A percentile compares a stretch with the other conserved stretches of the same genome.
These are phyloP conservation scores for Mionectes macconnelli DNA, from an alignment of 2,113 vertebrate species.

Conservation along the genomic window DNA sequence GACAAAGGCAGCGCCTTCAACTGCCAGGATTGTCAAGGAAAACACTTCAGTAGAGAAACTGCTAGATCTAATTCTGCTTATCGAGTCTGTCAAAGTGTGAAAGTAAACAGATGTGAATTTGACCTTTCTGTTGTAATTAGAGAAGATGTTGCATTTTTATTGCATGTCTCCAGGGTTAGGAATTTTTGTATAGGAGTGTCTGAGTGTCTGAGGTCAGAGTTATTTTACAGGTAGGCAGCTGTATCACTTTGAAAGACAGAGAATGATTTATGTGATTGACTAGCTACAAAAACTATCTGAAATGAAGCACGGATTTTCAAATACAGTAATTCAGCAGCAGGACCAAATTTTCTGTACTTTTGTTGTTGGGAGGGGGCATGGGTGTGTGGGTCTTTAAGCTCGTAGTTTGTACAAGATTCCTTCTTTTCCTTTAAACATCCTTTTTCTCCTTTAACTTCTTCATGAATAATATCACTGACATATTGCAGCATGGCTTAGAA, in stretches of 20 bases:
- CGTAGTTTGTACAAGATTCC: neutral
- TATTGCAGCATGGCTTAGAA: neutral
- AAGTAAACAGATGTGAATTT: constrained; percentile 24
- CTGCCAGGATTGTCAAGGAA: neutral
- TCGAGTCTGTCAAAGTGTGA: neutral
- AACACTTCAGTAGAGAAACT: neutral
- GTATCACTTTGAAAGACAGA: neutral
- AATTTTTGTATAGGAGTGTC: neutral
- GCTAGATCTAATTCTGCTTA: neutral
- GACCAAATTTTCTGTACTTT: neutral
- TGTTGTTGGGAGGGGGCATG: rapidly evolving
- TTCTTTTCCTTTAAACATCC: neutral
- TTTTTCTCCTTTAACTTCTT: neutral
- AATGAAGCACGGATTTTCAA: neutral
- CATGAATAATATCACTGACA: neutral
- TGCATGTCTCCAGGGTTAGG: neutral
- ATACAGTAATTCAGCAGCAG: neutral
- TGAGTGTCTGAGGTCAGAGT: neutral
- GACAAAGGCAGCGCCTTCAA: neutral
- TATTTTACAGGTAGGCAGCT: neutral
- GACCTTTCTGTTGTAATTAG: constrained; percentile 17
- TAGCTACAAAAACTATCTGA: neutral
- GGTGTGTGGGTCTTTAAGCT: neutral
- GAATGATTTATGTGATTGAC: neutral
- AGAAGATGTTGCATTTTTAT: neutral